Conservation (phyloP, 2,888 invertebrate genomes). For the Epinotia bilunana region DNA sequence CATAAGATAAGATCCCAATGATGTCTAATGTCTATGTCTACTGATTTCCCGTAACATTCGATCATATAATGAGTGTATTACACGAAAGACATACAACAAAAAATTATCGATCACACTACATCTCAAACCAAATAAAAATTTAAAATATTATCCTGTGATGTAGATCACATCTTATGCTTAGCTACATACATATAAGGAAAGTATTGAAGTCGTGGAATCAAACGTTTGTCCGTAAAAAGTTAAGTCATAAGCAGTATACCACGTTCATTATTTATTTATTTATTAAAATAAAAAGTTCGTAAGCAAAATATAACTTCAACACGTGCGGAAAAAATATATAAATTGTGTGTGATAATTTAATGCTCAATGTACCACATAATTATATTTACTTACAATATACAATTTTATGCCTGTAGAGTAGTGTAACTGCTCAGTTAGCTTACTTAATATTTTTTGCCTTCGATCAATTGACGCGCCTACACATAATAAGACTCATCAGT, state of each 20-base stretch:
- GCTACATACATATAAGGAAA: too few species aligned
- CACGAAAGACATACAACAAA: background rate
- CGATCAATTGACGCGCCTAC: background rate
- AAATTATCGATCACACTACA: background rate
- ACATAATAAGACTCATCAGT: background rate
- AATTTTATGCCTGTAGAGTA: background rate
- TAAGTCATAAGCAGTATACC: too few species aligned
- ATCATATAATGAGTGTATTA: background rate
- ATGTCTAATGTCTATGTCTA: background rate
- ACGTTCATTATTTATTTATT: too few species aligned
- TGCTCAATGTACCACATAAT: background rate
- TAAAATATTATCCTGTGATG: too few species aligned
- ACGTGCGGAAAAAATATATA: background rate
- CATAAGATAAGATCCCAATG: conserved; percentile 31
- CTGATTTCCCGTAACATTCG: background rate
- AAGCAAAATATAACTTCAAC: too few species aligned
- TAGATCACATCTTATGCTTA: too few species aligned
- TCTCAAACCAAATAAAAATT: too few species aligned
- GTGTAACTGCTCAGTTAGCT: conserved; percentile 1
- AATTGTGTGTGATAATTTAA: background rate
- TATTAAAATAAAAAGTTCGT: too few species aligned
- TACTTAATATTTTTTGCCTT: conserved; percentile 12
- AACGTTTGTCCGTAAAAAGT: too few species aligned
- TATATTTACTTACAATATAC: background rate
- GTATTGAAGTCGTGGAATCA: too few species aligned